Evolutionary conservation across 2,888 invertebrate species (phyloP).

Genomic region (Stenolophus ochropezus): DNA sequence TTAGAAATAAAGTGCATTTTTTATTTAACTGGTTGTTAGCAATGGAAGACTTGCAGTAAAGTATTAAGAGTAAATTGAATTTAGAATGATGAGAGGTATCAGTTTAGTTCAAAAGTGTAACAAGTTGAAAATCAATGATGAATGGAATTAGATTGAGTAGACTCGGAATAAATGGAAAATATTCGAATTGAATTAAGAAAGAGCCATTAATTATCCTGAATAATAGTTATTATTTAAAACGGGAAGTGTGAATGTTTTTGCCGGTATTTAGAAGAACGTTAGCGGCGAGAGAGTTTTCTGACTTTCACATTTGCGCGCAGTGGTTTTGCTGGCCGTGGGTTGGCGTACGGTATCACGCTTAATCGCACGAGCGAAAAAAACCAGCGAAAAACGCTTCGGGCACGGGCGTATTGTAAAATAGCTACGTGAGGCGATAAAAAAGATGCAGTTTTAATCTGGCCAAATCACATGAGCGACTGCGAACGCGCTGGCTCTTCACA

Average conservation of each 20-base stretch:
- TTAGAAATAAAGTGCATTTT: no score
- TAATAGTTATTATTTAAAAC: slow-evolving; percentile 31
- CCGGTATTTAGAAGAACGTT: slow-evolving; percentile 22
- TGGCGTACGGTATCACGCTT: slow-evolving; percentile 32
- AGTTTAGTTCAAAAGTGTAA: slow-evolving; percentile 40
- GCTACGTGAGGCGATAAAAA: slow-evolving; percentile 55
- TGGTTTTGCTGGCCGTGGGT: slow-evolving; percentile 12
- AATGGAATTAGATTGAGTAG: no score
- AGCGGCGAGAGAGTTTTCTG: slow-evolving; percentile 22
- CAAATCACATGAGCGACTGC: slow-evolving; percentile 53
- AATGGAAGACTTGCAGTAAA: no score
- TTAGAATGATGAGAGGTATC: no score
- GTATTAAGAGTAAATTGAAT: no score
- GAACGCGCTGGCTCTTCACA: slow-evolving; percentile 42
- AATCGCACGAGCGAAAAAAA: slow-evolving; percentile 49
- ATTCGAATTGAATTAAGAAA: not conserved
- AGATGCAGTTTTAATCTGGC: slow-evolving; percentile 55
- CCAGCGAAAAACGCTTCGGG: slow-evolving; percentile 43
- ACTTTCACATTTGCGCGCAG: slow-evolving; percentile 13
- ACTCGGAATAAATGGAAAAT: slow-evolving; percentile 12
- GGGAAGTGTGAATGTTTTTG: slow-evolving; percentile 24
- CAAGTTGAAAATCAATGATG: slow-evolving; percentile 50
- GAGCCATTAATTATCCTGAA: slow-evolving; percentile 8
- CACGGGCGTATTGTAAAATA: slow-evolving; percentile 52
- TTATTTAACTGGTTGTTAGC: no score